Evolutionary conservation across 2,797 vertebrate genomes (phyloP).

Genomic region (Melanitta fusca): DNA sequence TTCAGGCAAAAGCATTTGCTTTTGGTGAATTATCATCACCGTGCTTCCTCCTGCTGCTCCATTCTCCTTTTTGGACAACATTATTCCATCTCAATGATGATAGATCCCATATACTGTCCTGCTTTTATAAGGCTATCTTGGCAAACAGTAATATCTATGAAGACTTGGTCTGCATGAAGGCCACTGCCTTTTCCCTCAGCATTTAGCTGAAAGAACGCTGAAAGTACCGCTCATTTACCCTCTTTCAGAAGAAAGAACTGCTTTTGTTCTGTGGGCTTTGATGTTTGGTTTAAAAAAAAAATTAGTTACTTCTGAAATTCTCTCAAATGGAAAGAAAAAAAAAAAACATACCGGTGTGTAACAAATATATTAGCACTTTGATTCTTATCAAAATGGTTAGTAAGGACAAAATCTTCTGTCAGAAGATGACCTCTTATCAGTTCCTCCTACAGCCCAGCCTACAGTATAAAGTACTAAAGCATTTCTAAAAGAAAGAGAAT

Average conservation of each 20-base stretch:
- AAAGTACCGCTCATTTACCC: not conserved
- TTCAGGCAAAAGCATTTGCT: not conserved
- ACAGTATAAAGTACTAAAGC: not conserved
- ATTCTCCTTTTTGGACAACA: not conserved
- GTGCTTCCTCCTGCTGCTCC: not conserved
- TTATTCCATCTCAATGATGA: not conserved
- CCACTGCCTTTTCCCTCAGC: not conserved
- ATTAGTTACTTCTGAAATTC: not conserved
- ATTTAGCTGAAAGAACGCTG: not conserved
- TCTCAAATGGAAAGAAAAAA: not conserved
- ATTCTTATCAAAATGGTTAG: not conserved
- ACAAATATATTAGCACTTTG: not conserved
- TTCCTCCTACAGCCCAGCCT: not conserved
- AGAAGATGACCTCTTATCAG: not conserved
- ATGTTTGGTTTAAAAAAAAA: not conserved
- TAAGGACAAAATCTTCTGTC: not conserved
- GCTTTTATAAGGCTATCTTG: not conserved
- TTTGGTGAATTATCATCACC: not conserved
- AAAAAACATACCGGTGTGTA: not conserved
- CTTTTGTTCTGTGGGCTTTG: not conserved
- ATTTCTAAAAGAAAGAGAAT: not conserved
- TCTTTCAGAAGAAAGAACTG: not conserved
- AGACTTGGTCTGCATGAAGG: not conserved
- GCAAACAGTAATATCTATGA: not conserved
- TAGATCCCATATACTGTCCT: not conserved